Percentiles rank a stretch among this genome's conserved stretches.
These are phyloP conservation scores for Synanthedon andrenaeformis DNA, from an alignment of 2,888 invertebrate species.

Conservation along the genomic window DNA sequence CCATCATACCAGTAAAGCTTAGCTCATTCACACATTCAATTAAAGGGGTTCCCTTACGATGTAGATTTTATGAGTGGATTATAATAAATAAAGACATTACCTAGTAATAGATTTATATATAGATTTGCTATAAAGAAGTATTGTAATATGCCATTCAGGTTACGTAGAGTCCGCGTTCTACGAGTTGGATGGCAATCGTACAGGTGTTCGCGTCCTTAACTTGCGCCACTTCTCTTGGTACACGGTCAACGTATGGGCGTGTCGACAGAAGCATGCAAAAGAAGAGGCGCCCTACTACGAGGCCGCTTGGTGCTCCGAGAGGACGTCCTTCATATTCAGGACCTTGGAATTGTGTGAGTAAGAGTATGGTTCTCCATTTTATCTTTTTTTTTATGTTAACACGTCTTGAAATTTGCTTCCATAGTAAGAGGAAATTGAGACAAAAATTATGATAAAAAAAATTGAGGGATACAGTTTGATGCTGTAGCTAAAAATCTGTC, in stretches of 20 bases:
- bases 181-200: constrained; percentile 63
- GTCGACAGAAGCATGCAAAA: constrained; percentile 72
- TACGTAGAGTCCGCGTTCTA: constrained; percentile 44
- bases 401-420: too few species aligned
- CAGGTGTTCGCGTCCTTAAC: constrained; percentile 33
- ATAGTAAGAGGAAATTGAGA: neutral
- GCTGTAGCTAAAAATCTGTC: too few species aligned
- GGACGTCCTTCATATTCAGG: constrained; percentile 46
- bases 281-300: constrained; percentile 57
- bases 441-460: too few species aligned
- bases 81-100: too few species aligned
- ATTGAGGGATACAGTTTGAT: too few species aligned
- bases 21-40: too few species aligned
- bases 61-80: too few species aligned
- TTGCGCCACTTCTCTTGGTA: constrained; percentile 85
- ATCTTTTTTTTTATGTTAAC: neutral
- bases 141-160: constrained; percentile 15
- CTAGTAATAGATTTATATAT: too few species aligned
- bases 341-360: constrained; percentile 41
- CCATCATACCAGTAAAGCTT: too few species aligned
- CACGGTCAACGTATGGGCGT: constrained; percentile 81
- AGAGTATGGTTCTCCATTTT: neutral
- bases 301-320: constrained; percentile 60
- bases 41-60: too few species aligned
- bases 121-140: too few species aligned